These are phyloP conservation scores for Chionoecetes opilio DNA, from an alignment of 1,140 invertebrate genomes.

Conservation along the genomic window DNA sequence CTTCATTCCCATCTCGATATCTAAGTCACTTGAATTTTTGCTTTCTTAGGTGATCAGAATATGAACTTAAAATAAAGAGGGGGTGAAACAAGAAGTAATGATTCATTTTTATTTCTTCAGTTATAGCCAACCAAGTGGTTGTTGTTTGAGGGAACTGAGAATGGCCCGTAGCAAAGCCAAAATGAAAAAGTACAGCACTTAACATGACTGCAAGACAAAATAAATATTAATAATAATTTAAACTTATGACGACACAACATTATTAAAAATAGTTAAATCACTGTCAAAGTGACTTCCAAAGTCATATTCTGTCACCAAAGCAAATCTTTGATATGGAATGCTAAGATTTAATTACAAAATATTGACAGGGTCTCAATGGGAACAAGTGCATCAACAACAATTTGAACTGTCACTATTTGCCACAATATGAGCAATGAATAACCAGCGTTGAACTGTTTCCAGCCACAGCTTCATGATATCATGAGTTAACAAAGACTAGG, in stretches of 20 bases:
- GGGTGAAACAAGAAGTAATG: neutral
- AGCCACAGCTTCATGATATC: neutral
- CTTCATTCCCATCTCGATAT: neutral
- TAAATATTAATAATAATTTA: neutral
- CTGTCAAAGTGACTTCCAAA: neutral
- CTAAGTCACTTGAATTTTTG: neutral
- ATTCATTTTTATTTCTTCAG: slow-evolving; percentile 10
- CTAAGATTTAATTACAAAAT: neutral
- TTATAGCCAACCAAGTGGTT: neutral
- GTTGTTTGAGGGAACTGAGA: neutral
- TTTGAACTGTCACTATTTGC: neutral
- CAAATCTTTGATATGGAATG: slow-evolving; percentile 21
- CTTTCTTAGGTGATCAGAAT: neutral
- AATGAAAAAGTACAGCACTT: neutral
- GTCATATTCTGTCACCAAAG: slow-evolving; percentile 66
- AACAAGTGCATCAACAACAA: slow-evolving; percentile 27
- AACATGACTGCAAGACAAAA: neutral
- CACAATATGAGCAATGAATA: neutral
- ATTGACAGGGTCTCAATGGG: neutral
- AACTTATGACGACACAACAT: neutral
- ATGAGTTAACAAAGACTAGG: slow-evolving; percentile 59
- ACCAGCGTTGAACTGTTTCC: neutral
- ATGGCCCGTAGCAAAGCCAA: neutral
- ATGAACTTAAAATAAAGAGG: slow-evolving; percentile 12
- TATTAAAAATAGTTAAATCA: neutral